phyloP scores from a whole-genome alignment of 2,797 vertebrate species.

The Nannoperca obscura region DNA sequence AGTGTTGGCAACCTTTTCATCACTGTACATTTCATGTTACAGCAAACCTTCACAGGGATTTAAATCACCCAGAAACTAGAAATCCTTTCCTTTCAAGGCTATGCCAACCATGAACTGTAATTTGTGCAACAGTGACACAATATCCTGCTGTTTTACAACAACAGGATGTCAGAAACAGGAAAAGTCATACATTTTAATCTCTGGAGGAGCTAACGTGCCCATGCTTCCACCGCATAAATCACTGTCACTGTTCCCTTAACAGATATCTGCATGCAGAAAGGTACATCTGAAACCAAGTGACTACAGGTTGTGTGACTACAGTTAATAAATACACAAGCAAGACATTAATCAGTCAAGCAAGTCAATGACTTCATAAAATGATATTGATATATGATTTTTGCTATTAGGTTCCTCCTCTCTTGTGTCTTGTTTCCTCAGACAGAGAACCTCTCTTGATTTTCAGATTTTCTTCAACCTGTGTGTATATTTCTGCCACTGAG shows the following conservation, averaged over 20 bases:
- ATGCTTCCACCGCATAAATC: background rate
- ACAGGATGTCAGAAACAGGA: constrained; percentile 61
- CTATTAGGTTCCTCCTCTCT: background rate
- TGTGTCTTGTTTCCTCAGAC: background rate
- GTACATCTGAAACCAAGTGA: background rate
- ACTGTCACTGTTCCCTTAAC: background rate
- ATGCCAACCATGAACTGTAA: background rate
- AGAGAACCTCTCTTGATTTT: background rate
- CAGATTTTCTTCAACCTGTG: constrained; percentile 1
- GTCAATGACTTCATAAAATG: background rate
- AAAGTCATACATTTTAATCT: constrained; percentile 14
- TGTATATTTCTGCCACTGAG: background rate
- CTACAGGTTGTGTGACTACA: background rate
- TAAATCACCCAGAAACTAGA: background rate
- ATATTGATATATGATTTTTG: background rate
- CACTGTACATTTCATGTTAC: background rate
- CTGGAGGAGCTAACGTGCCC: background rate
- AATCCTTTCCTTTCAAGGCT: background rate
- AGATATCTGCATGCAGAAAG: background rate
- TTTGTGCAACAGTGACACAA: constrained; percentile 20
- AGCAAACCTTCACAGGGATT: background rate
- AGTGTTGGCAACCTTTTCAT: background rate
- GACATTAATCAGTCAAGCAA: no score
- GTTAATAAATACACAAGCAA: background rate
- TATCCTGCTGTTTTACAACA: constrained; percentile 30